phyloP scores from a whole-genome alignment of 2,113 vertebrate genomes.

The Pangasianodon gigas region DNA sequence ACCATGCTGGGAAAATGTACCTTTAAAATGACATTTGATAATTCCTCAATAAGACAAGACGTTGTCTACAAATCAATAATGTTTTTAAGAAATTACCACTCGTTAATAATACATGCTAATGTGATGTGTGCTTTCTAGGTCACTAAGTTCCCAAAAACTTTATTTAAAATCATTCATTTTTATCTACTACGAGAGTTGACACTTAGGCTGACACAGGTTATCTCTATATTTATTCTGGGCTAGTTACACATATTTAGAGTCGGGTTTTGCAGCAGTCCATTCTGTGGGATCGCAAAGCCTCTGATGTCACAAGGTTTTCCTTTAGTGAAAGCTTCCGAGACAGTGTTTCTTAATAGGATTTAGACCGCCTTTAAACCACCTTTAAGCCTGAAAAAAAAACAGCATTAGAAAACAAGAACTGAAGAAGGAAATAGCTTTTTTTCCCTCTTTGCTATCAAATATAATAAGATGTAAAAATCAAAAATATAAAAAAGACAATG shows the following conservation, averaged over 20 bases:
- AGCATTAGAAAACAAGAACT: background rate
- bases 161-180: background rate
- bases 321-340: background rate
- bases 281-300: background rate
- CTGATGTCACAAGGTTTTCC: background rate
- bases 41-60: background rate
- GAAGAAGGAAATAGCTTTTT: background rate
- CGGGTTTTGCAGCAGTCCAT: background rate
- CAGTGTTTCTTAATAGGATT: background rate
- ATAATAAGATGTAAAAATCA: background rate
- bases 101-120: conserved; percentile 10
- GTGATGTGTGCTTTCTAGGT: background rate
- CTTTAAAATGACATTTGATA: conserved; percentile 20
- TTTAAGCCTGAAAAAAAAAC: background rate
- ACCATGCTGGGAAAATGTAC: conserved; percentile 14
- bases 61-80: background rate
- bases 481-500: background rate
- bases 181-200: background rate
- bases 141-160: background rate
- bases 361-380: background rate
- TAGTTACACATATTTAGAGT: background rate
- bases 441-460: background rate
- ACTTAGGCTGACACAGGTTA: background rate
- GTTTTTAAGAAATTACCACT: background rate
- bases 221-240: background rate